Evolutionary conservation across 2,797 vertebrate genomes (phyloP).

Genomic region (Staurois parvus): DNA sequence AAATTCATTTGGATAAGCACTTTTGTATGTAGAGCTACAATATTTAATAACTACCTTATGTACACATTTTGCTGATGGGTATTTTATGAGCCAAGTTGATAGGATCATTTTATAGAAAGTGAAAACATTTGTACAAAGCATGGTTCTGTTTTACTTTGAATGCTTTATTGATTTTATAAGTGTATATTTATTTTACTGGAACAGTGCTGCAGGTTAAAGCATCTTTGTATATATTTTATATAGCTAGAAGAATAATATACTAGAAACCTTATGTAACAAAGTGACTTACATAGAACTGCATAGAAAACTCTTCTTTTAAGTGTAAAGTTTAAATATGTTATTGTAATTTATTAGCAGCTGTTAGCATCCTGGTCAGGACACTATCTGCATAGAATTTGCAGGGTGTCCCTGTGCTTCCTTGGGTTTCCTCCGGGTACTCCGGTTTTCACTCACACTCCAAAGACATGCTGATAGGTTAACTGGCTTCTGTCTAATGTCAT

Average conservation of each 20-base stretch:
- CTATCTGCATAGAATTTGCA: too few relatives aligned
- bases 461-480: too few relatives aligned
- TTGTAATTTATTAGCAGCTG: not conserved
- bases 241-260: slow-evolving; percentile 15
- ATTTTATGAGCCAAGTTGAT: slow-evolving; percentile 19
- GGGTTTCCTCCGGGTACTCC: too few relatives aligned
- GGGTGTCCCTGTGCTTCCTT: too few relatives aligned
- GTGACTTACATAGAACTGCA: not conserved
- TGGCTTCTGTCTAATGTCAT: too few relatives aligned
- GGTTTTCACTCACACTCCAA: too few relatives aligned
- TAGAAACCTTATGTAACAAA: not conserved
- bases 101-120: slow-evolving; percentile 6
- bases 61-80: slow-evolving; percentile 5
- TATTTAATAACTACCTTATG: slow-evolving; percentile 20
- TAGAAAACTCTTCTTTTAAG: not conserved
- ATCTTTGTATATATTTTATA: slow-evolving; percentile 14
- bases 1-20: not conserved
- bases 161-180: not conserved
- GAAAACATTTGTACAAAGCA: slow-evolving; percentile 14
- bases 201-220: not conserved
- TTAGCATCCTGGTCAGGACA: too few relatives aligned
- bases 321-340: too few relatives aligned
- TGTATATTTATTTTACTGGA: slow-evolving; percentile 7
- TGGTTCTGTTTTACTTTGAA: not conserved
- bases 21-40: slow-evolving; percentile 13